Evolutionary conservation across 2,113 vertebrate genomes (phyloP).

Genomic region (Anthoscopus minutus): DNA sequence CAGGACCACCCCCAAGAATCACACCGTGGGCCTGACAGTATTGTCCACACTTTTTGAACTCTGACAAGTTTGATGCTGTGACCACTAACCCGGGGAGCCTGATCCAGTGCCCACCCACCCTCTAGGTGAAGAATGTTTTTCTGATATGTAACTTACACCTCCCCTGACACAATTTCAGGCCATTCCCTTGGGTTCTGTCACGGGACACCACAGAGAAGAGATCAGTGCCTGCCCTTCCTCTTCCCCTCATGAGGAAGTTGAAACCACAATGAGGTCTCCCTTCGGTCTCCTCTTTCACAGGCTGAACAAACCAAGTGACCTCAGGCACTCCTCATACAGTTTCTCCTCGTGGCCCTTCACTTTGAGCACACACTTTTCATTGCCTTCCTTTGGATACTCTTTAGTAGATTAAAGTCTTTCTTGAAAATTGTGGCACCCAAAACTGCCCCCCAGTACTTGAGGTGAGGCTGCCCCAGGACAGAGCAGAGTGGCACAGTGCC

Average conservation of each 20-base stretch:
- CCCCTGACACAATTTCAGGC: too few relatives aligned
- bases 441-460: not conserved
- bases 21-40: rapidly evolving
- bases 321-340: rapidly evolving
- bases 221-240: not conserved
- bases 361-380: too few relatives aligned
- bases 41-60: not conserved
- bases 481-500: rapidly evolving
- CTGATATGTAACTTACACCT: not conserved
- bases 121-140: not conserved
- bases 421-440: not conserved
- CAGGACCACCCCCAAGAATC: not conserved
- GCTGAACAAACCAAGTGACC: not conserved
- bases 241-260: not conserved
- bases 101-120: not conserved
- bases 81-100: not conserved
- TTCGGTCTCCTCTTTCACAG: not conserved
- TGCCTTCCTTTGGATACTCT: not conserved
- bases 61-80: not conserved
- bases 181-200: not conserved
- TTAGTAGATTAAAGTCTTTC: not conserved
- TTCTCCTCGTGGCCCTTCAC: not conserved
- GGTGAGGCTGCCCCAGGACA: not conserved
- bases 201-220: too few relatives aligned
- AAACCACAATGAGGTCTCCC: not conserved